Base-by-base conservation (phyloP, 2,113 vertebrate genomes). In the Collichthys lucidus region DNA sequence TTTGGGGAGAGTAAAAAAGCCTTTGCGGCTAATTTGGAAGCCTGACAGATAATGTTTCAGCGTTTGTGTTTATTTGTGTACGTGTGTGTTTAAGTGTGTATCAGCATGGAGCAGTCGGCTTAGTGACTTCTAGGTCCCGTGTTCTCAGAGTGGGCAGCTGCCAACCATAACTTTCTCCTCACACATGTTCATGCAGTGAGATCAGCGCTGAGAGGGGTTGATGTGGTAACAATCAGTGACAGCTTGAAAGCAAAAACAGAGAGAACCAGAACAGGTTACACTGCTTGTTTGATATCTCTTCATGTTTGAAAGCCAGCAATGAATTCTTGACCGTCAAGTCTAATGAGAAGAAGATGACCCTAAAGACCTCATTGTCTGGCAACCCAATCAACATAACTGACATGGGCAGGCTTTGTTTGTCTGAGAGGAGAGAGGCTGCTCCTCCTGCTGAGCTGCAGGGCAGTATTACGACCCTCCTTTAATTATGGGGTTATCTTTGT, bases 401-500 rank as follows among this genome's bases (percentile, higher is more conserved):
- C 81, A 82, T 17, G 35, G 73, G 74, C 70, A 70, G 79, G 77
- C 72, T 91, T 79, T 91, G 88, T 89, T 88, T 85, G 83, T 75
- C 46, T 77, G 76, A 64, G 67, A 56, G 66, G 76, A 80, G 69
- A 0, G 3, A 70, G 35, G 79, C 87, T 35, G 63, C 69, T 77
- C 62, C 81, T 86, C 88, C 83, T 74, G 85, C 86, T 89, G 86
- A 83, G 86, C 87, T 79, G 82, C 61, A 40, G 77, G 82, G 49
- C 80, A 69, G 55, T 69, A 50, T 90, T 88, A 83, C 0, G 11
- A 87, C 83, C 87, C 73, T 73, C 66, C 68, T 77, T 64, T 89
- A 93, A 94, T 90, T 89, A 85, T 55, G 46, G 85, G 83, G 70
- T 86, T 72, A 86, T 91, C 80, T 85, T 84, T 91, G 85, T 87